Conservation (phyloP, 2,797 vertebrate genomes). For the Macropus fuliginosus region DNA sequence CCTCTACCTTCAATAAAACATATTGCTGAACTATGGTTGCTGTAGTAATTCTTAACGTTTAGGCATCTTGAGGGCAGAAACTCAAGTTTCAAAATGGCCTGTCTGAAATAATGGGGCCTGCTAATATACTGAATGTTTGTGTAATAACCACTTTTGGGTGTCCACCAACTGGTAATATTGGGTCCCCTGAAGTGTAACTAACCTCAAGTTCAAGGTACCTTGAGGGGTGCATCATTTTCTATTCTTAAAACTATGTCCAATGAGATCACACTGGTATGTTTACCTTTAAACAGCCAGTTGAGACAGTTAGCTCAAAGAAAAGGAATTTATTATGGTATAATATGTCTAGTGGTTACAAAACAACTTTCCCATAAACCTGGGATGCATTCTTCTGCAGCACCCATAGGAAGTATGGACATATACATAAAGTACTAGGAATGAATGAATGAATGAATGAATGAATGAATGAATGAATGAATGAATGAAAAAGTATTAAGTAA, state of each 20-base stretch:
- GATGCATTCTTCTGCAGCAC: neutral
- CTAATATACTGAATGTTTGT: neutral
- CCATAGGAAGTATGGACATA: neutral
- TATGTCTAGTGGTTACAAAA: neutral
- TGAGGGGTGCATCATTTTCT: neutral
- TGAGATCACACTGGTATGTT: too few species aligned
- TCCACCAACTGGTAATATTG: neutral
- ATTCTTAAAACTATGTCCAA: neutral
- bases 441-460: neutral
- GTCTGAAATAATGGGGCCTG: neutral
- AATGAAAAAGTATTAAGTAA: too few species aligned
- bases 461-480: neutral
- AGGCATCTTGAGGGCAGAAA: neutral
- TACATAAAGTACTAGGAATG: neutral
- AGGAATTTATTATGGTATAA: neutral
- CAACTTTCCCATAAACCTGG: too few species aligned
- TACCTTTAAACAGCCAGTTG: neutral
- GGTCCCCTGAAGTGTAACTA: neutral
- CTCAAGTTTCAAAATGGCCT: neutral
- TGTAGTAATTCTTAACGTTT: neutral
- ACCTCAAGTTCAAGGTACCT: neutral
- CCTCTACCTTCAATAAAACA: neutral
- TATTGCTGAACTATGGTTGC: neutral
- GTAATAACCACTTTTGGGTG: neutral
- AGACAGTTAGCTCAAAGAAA: neutral